Evolutionary conservation across 2,888 invertebrate genomes (phyloP), one percentile per base, ranked within the genome.

Genomic region (Drosophila aldrichi): DNA sequence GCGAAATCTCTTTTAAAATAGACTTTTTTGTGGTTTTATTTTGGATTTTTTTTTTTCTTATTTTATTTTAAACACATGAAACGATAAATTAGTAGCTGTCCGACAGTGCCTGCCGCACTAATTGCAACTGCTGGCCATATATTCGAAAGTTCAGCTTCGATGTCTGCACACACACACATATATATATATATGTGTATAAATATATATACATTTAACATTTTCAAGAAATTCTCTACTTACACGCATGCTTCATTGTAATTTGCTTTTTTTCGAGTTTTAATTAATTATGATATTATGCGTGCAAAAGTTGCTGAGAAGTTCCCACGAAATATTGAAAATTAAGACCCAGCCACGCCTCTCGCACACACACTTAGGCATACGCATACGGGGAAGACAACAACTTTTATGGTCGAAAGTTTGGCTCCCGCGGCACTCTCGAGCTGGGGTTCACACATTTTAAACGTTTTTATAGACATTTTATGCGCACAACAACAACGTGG

Each of bases 21-120:
- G 64, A n/a, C 12, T 58, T 64, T 52, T 43, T 43, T 40, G 38
- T 48, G 48, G 10, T 25, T 40, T 40, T 25, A 14, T 40, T 29
- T 54, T 51, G 3, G 7, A n/a, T 58, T 52, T 75, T 57, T 78
- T 58, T 52, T 75, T 57, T 78, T 29, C 8, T 7, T 57, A 41
- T 72, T 74, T 65, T 80, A 76, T 80, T 84, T 84, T 73, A 87
- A 84, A 76, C 80, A 87, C 82, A 82, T 84, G 88, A 84, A 87
- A 84, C 83, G 76, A 84, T 84, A 84, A 84, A 84, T 87, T 87
- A 87, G 70, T 63, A 62, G 61, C 75, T 71, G 58, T 74, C 74
- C 63, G 82, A 80, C 82, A 71, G 69, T 75, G 78, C 72, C 62
- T 61, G 86, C 81, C 78, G 61, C 81, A 78, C 83, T 84, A 84